Base-by-base conservation (phyloP, 2,113 vertebrate genomes). In the Fregetta grallaria region DNA sequence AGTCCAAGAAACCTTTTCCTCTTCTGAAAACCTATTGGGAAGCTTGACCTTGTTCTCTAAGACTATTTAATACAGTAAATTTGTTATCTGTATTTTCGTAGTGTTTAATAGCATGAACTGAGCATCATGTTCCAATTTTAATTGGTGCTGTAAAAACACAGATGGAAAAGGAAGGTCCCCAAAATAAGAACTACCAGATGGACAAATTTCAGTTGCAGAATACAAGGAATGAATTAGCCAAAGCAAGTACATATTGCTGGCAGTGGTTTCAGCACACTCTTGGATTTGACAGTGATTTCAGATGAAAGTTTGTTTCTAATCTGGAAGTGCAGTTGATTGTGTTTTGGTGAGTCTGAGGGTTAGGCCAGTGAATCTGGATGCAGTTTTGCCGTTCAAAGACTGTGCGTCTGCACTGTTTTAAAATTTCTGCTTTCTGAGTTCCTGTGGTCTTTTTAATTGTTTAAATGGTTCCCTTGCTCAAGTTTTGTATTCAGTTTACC, bases 131-230 rank as follows among this genome's bases (percentile, higher is more conserved):
- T 91, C 47, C 49, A 74, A n/a, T 89, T 97, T 86, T 71, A 78
- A 62, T 23, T 86, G 40, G 58, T 86, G 53, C 58, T 86, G 74
- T 88, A 66, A 84, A 94, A 94, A 87, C 71, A 94, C 74, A 92
- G 85, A 83, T 91, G 74, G 78, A 66, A 74, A 94, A 90, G 49
- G 26, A 73, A 91, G 53, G 72, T 92, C 62, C 71, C 36, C 53
- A 58, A 88, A 94, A 93, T 66, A 66, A 80, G 40, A 90, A 68
- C 61, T 78, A 78, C 55, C 73, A 94, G 65, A 95, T 86, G 91
- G 68, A 71, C 44, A 87, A 47, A 85, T 92, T 89, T 91, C 47
- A 47, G 34, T 14, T 67, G 50, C 7, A 8, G 47, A 92, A 72
- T 67, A 87, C 29, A 78, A 44, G 30, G 56, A 84, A 66, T 13